Base-by-base conservation (phyloP, 2,888 invertebrate genomes). In the Sisyra terminalis region DNA sequence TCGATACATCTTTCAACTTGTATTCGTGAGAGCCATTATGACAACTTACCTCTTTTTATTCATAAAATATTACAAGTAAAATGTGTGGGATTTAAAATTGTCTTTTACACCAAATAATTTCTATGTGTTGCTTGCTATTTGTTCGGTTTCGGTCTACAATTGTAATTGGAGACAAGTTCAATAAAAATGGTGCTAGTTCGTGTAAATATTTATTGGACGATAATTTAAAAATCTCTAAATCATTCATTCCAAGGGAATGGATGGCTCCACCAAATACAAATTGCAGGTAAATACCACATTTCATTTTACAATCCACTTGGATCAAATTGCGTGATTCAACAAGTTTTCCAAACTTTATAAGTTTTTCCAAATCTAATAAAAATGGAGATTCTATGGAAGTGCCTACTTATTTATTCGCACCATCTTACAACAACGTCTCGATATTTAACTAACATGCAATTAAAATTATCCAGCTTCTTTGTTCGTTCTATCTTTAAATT, bases 11-110 rank as follows among this genome's bases (percentile, higher is more conserved):
- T 46, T 46, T 42, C 40, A 44, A 42, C 44, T 43, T 44, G 42
- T 40, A 35, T 40, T 46, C 46, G 44, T 44, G 43, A 41, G 39
- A 40, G 44, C 46, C 43, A 44, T 46, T 42, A 43, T 44, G 44
- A 46, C 46, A 43, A 39, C 14, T 42, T 32, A 32, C 13, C 11
- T 40, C 24, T 29, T 38, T 15, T n/a, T 17, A 10, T 37, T 39
- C 14, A 10, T 38, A 11, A 43, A 38, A 30, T 43, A 15, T 14
- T 24, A 30, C 37, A 39, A 29, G 7, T 17, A 14, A 24, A 24
- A 24, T 24, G 24, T 24, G 24, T 24, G 15, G 38, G 38, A 11
- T 16, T 38, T 38, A 38, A 17, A 17, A 16, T 38, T 38, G 14
- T 14, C 7, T 13, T 14, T 9, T 6, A 32, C n/a, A 32, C n/a